phyloP scores from a whole-genome alignment of 2,888 invertebrate species.

The Diarsia brunnea region DNA sequence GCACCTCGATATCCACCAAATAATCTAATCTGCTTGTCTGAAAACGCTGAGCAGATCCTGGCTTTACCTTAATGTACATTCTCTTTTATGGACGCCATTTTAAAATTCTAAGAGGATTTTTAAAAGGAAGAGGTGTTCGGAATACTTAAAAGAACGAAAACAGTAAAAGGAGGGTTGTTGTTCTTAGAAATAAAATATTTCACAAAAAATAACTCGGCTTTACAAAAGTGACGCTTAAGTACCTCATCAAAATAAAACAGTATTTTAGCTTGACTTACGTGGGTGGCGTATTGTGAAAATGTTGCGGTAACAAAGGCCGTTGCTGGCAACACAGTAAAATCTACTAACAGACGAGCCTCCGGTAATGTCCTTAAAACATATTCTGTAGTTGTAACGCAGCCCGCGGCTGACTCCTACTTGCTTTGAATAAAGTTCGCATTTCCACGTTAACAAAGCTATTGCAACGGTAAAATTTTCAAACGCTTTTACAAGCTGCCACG shows the following conservation, averaged over 20 bases:
- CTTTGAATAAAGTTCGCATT: slow-evolving; percentile 69
- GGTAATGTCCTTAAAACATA: slow-evolving; percentile 72
- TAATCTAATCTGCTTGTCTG: slow-evolving; percentile 48
- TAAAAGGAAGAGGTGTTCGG: slow-evolving; percentile 35
- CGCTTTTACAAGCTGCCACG: slow-evolving; percentile 60
- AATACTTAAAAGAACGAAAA: slow-evolving; percentile 40
- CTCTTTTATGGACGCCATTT: slow-evolving; percentile 28
- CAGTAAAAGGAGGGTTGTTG: slow-evolving; percentile 8
- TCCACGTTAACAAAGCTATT: slow-evolving; percentile 57
- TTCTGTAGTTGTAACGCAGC: slow-evolving; percentile 67
- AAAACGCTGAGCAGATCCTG: slow-evolving; percentile 36
- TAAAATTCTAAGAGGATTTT: slow-evolving; percentile 38
- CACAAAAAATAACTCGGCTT: slow-evolving; percentile 26
- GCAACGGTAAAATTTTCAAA: slow-evolving; percentile 62
- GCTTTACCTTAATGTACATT: slow-evolving; percentile 26
- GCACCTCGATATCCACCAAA: slow-evolving; percentile 34
- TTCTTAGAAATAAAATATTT: slow-evolving; percentile 38
- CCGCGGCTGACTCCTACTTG: slow-evolving; percentile 60
- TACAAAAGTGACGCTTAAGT: slow-evolving; percentile 28
- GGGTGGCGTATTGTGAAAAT: slow-evolving; percentile 59
- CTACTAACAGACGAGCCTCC: slow-evolving; percentile 72
- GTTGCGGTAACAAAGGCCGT: slow-evolving; percentile 64
- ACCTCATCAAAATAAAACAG: slow-evolving; percentile 37
- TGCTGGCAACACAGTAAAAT: slow-evolving; percentile 74
- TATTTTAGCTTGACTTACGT: slow-evolving; percentile 40